Conservation (phyloP, 2,113 vertebrate species). For the Indicator maculatus region DNA sequence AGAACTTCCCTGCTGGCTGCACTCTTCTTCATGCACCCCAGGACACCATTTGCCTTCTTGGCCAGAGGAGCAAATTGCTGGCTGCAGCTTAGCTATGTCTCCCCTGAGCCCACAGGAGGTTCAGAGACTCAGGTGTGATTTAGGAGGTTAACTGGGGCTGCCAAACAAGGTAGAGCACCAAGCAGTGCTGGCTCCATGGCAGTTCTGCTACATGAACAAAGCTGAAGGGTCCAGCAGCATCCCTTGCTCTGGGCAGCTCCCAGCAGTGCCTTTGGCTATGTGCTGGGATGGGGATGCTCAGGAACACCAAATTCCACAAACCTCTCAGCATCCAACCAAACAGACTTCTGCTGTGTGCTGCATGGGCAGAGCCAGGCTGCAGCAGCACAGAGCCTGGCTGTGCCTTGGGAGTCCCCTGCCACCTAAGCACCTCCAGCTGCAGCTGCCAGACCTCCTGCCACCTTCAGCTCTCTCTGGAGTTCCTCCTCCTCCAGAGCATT, state of each 20-base stretch:
- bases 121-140: background rate
- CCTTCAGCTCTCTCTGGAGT: conserved; percentile 19
- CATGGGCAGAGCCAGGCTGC: background rate
- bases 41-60: too few species aligned
- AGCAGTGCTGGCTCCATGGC: background rate
- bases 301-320: background rate
- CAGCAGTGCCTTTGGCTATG: background rate
- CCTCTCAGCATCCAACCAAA: background rate
- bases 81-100: background rate
- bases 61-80: too few species aligned
- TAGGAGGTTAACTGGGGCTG: background rate
- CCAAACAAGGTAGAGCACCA: background rate
- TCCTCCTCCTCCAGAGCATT: conserved; percentile 49
- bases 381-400: background rate
- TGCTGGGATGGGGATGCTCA: background rate
- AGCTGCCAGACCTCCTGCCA: conserved; percentile 28
- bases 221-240: background rate
- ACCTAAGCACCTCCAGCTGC: conserved; percentile 38
- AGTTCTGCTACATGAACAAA: background rate
- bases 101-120: background rate
- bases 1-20: too few species aligned
- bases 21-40: too few species aligned
- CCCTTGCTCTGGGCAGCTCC: background rate
- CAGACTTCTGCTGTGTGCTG: background rate
- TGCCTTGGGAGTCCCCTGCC: conserved; percentile 41